phyloP scores from a whole-genome alignment of 2,797 vertebrate genomes.

The Cirrhinus molitorella region DNA sequence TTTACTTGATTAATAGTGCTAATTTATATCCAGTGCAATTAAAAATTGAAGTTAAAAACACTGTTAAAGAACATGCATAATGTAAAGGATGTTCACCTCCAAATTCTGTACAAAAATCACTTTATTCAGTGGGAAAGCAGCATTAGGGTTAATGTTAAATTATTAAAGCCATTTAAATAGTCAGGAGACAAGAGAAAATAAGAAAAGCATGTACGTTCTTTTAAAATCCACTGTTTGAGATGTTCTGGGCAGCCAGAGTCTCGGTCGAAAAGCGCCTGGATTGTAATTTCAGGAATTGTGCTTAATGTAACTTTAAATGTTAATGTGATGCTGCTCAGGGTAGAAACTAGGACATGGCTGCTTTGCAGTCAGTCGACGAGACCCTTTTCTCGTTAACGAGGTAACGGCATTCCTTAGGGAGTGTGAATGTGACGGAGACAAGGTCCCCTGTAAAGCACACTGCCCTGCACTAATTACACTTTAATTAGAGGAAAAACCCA shows the following conservation, averaged over 20 bases:
- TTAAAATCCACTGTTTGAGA: constrained; percentile 34
- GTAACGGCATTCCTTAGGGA: constrained; percentile 43
- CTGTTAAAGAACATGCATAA: constrained; percentile 14
- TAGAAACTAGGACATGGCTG: constrained; percentile 50
- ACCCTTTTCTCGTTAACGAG: constrained; percentile 43
- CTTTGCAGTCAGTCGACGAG: constrained; percentile 49
- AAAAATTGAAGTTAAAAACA: background rate
- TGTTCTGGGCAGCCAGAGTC: constrained; percentile 10
- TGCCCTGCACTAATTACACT: constrained; percentile 47
- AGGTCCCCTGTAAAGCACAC: constrained; percentile 27
- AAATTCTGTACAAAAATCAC: constrained; percentile 28
- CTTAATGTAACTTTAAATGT: constrained; percentile 58
- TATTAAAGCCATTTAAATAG: constrained; percentile 51
- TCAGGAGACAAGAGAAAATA: constrained; percentile 22
- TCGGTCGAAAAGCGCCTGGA: constrained; percentile 21
- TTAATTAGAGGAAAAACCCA: constrained; percentile 37
- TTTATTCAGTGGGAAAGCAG: constrained; percentile 19
- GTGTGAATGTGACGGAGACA: constrained; percentile 44
- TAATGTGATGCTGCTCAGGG: constrained; percentile 49
- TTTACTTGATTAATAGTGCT: background rate
- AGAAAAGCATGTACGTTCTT: constrained; percentile 37
- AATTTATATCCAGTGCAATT: background rate
- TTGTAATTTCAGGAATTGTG: constrained; percentile 46
- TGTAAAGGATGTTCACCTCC: constrained; percentile 9
- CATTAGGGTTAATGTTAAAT: constrained; percentile 38